Evolutionary conservation across 1,140 invertebrate species (phyloP).

Genomic region (Gryllus bimaculatus): DNA sequence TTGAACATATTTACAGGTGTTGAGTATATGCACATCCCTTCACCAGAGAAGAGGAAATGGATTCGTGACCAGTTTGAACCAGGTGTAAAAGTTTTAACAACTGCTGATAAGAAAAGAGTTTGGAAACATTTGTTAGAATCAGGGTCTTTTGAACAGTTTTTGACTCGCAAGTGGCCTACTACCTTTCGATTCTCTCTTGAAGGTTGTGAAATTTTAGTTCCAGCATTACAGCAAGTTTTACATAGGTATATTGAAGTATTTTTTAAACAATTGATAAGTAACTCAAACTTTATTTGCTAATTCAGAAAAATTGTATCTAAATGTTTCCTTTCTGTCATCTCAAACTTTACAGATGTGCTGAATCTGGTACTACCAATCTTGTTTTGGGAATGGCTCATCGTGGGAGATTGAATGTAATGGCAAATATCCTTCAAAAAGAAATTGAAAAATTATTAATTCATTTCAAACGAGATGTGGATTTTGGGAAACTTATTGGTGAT

Average conservation of each 20-base stretch:
- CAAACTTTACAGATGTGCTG: not conserved
- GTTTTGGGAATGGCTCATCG: not conserved
- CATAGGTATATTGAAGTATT: not conserved
- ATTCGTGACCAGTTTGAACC: slow-evolving; percentile 9
- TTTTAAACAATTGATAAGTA: too few species aligned
- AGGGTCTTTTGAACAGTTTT: not conserved
- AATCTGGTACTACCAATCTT: not conserved
- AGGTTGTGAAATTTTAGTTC: slow-evolving; percentile 11
- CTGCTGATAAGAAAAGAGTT: not conserved
- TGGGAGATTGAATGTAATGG: not conserved
- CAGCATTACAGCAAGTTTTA: not conserved
- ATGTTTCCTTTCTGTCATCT: too few species aligned
- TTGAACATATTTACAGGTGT: slow-evolving; percentile 7
- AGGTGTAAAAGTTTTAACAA: not conserved
- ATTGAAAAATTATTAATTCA: not conserved
- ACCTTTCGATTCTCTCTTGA: slow-evolving; percentile 14
- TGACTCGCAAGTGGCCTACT: not conserved
- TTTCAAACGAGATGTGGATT: not conserved
- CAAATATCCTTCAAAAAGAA: not conserved
- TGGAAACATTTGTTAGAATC: not conserved
- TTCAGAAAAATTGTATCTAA: too few species aligned
- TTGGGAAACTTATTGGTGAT: not conserved
- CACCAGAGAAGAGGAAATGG: slow-evolving; percentile 9
- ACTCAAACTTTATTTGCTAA: too few species aligned
- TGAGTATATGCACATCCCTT: slow-evolving; percentile 17